Conservation (phyloP, 2,888 invertebrate species). For the Amblyjoppa fuscipennis region DNA sequence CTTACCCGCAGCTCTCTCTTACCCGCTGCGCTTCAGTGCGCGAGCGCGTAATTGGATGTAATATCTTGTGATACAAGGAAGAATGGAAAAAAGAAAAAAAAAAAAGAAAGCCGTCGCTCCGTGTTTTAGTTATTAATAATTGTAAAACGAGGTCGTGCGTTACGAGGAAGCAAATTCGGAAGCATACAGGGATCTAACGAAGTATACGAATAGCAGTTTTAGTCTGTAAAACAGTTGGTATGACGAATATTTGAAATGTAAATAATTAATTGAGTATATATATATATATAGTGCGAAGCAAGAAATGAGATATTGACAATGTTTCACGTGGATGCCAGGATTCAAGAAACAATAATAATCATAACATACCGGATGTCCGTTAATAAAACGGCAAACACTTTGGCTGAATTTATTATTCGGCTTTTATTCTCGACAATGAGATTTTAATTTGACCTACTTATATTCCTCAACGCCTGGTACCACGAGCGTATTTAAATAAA, state of each 20-base stretch:
- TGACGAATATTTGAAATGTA: slow-evolving; percentile 65
- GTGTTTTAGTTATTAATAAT: slow-evolving; percentile 74
- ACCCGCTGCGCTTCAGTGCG: slow-evolving; percentile 60
- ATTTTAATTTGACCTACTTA: slow-evolving; percentile 44
- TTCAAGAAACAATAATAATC: slow-evolving; percentile 37
- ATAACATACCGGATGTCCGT: slow-evolving; percentile 21
- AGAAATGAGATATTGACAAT: slow-evolving; percentile 77
- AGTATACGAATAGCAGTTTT: slow-evolving; percentile 75
- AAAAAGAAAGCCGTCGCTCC: slow-evolving; percentile 73
- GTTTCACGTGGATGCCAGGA: slow-evolving; percentile 75
- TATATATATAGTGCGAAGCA: slow-evolving; percentile 68
- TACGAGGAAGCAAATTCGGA: slow-evolving; percentile 84
- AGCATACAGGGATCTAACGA: slow-evolving; percentile 84
- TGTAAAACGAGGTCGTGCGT: slow-evolving; percentile 77
- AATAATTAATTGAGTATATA: slow-evolving; percentile 68
- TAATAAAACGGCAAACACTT: slow-evolving; percentile 38
- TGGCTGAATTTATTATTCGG: slow-evolving; percentile 72
- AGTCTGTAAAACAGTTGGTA: slow-evolving; percentile 59
- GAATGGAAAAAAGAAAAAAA: slow-evolving; percentile 36
- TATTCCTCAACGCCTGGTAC: slow-evolving; percentile 69
- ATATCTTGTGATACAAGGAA: slow-evolving; percentile 82
- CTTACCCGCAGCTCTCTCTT: slow-evolving; percentile 36
- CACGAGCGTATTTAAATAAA: slow-evolving; percentile 76
- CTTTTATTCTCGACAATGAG: slow-evolving; percentile 52
- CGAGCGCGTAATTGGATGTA: slow-evolving; percentile 68